Evolutionary conservation across 2,113 vertebrate species (phyloP), one percentile per base, ranked within the genome.

Genomic region (Bucco capensis): DNA sequence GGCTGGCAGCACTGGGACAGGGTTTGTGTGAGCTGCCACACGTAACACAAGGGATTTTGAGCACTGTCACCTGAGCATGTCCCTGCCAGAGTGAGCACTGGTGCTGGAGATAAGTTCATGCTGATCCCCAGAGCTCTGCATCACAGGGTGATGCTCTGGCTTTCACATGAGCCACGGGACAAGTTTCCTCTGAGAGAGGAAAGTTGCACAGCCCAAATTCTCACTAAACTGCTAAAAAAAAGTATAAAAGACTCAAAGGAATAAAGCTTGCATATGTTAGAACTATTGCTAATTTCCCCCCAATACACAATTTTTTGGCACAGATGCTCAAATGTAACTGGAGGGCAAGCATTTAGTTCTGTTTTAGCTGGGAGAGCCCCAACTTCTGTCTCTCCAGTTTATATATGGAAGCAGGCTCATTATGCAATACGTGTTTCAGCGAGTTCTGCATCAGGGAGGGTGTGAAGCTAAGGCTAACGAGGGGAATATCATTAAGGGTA

Each of bases 331-430:
- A 61, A 38, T 28, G 42, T 73, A 88, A 92, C 88, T 31, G 38
- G 65, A 93, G 93, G 88, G 80, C 80, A 93, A 90, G 76, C 49
- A 53, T 54, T 86, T 56, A 75, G 66, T 19, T 94, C 88, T 87
- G 62, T 86, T 96, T 91, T 57, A 93, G 76, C 88, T 84, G 83
- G 88, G 86, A 92, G 80, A 92, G 88, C 61, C 92, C 90, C 92
- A 93, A 12, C 62, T 93, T 61, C 8, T 38, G 61, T 69, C 44
- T 86, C 86, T 79, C 77, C 42, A 10, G 19, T 72, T 81, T 57
- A 81, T 72, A 81, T 67, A 83, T 58, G 82, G 89, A 87, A 93
- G 19, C 57, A 83, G 80, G 40, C 86, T 94, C 88, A 57, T 93
- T 93, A 86, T 0, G 0, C 73, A 94, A 49, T 57, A 77, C 4